phyloP scores from a whole-genome alignment of 2,113 vertebrate genomes.

The Lamprotornis superbus region DNA sequence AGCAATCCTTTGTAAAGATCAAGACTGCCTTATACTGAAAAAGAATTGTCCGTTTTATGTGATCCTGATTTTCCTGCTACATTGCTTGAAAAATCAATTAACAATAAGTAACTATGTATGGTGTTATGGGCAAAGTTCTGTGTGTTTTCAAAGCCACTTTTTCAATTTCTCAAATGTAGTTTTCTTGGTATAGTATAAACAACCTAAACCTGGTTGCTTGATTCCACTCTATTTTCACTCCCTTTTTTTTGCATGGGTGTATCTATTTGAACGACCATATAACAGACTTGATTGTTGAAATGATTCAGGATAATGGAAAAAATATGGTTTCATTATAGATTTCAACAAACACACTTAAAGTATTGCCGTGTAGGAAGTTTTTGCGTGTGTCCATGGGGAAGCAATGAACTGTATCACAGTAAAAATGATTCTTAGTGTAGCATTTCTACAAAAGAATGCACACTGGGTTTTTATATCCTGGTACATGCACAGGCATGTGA shows the following conservation, averaged over 20 bases:
- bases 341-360: neutral
- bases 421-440: neutral
- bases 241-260: neutral
- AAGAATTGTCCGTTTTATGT: neutral
- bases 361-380: neutral
- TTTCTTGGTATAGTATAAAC: neutral
- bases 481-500: neutral
- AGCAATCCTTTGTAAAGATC: neutral
- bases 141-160: neutral
- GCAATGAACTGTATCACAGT: neutral
- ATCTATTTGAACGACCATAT: neutral
- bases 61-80: neutral
- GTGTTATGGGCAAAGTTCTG: neutral
- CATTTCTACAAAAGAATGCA: neutral
- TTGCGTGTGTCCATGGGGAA: neutral
- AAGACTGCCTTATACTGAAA: neutral
- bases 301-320: neutral
- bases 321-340: neutral
- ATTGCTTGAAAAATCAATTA: rapidly evolving
- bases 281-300: neutral
- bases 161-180: neutral
- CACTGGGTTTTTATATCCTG: neutral
- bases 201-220: neutral
- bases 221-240: neutral
- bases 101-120: neutral